phyloP scores from a whole-genome alignment of 2,888 invertebrate species.

The Volucella zonaria region DNA sequence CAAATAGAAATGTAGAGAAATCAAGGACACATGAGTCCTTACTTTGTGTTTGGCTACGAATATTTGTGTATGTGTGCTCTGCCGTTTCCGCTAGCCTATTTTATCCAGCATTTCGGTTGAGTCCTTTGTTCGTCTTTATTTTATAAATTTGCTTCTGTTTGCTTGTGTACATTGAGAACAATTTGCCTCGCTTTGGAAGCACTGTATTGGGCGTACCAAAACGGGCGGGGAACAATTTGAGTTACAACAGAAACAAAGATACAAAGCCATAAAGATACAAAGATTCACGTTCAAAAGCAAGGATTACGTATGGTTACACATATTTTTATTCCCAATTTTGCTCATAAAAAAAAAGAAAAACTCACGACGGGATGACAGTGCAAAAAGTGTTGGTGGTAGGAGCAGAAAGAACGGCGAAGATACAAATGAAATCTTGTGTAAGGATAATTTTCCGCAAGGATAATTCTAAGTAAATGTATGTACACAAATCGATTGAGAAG shows the following conservation, averaged over 20 bases:
- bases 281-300: conserved; percentile 16
- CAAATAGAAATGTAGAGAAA: conserved; percentile 40
- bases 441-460: conserved; percentile 70
- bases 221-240: not conserved
- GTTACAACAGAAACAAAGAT: conserved; percentile 12
- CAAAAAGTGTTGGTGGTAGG: not conserved
- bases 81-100: conserved; percentile 53
- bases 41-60: not conserved
- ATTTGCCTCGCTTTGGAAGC: conserved; percentile 37
- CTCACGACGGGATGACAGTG: not conserved
- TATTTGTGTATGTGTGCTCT: conserved; percentile 31
- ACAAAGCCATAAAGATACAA: conserved; percentile 7
- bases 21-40: conserved; percentile 44
- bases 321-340: conserved; percentile 41
- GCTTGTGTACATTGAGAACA: conserved; percentile 60
- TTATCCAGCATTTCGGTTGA: conserved; percentile 14
- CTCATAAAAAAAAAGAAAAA: not conserved
- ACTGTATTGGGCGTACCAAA: too few species aligned
- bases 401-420: not conserved
- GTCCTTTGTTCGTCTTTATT: conserved; percentile 63
- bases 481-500: conserved; percentile 66
- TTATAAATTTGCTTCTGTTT: conserved; percentile 62
- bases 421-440: conserved; percentile 43
- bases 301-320: conserved; percentile 34
- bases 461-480: conserved; percentile 68